A percentile compares a stretch with the other conserved stretches of the same genome.
Evolutionary conservation across 2,113 vertebrate genomes (phyloP).

Genomic region (Ptyas mucosa): DNA sequence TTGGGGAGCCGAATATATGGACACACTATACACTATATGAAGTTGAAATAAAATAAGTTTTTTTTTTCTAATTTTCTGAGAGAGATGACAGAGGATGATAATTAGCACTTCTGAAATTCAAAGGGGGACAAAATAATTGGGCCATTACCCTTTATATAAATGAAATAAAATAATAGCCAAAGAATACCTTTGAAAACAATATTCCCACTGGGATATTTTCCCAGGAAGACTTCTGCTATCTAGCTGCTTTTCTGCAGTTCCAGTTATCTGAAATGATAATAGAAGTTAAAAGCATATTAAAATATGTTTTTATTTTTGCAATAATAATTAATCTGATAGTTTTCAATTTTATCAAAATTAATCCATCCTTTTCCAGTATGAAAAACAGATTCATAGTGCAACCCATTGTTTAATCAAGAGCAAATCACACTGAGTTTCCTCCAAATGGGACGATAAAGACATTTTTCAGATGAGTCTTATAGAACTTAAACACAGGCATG

Average conservation of each 20-base stretch:
- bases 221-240: not conserved
- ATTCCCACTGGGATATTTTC: not conserved
- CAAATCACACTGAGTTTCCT: not conserved
- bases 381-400: not conserved
- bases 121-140: not conserved
- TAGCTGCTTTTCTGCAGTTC: not conserved
- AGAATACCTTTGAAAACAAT: not conserved
- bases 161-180: not conserved
- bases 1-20: not conserved
- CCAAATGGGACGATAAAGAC: not conserved
- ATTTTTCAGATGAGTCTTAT: not conserved
- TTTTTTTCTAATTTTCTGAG: not conserved
- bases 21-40: not conserved
- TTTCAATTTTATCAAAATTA: not conserved
- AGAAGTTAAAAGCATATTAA: not conserved
- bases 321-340: too few relatives aligned
- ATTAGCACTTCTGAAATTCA: not conserved
- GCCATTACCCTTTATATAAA: not conserved
- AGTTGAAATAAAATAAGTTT: not conserved
- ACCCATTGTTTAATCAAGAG: not conserved
- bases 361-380: not conserved
- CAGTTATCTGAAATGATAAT: not conserved
- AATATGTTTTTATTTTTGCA: not conserved
- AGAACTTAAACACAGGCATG: not conserved
- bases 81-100: not conserved